A percentile compares a stretch with the other conserved stretches of the same genome.
These are phyloP conservation scores for Choristoneura rosaceana DNA, from an alignment of 2,888 invertebrate species.

Conservation along the genomic window DNA sequence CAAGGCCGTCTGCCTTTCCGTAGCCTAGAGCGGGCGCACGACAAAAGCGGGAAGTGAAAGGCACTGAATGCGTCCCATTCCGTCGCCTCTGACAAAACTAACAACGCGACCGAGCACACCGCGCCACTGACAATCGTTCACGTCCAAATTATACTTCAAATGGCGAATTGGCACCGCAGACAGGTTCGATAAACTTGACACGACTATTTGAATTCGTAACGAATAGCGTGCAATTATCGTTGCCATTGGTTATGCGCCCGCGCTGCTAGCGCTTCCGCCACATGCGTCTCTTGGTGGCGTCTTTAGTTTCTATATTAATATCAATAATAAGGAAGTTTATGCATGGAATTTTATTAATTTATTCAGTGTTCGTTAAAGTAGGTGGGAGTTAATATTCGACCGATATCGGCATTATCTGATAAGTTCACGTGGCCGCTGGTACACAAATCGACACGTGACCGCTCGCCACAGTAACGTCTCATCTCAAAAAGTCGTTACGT, in stretches of 20 bases:
- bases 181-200: conserved; percentile 41
- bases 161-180: conserved; percentile 36
- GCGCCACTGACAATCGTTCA: conserved; percentile 38
- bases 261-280: conserved; percentile 19
- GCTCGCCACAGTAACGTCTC: conserved; percentile 3
- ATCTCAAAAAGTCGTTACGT: background rate
- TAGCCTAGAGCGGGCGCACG: conserved; percentile 74
- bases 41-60: conserved; percentile 86
- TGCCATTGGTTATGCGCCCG: conserved; percentile 28
- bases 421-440: conserved; percentile 58
- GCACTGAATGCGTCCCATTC: conserved; percentile 82
- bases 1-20: conserved; percentile 83
- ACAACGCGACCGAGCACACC: conserved; percentile 53
- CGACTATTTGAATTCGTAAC: conserved; percentile 38
- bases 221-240: conserved; percentile 37
- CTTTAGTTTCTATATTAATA: background rate
- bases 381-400: conserved; percentile 42
- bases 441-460: conserved; percentile 68
- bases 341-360: background rate
- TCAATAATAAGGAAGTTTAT: background rate
- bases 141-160: conserved; percentile 49
- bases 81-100: conserved; percentile 64
- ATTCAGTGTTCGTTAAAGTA: background rate
- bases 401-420: conserved; percentile 52
- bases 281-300: conserved; percentile 25